Percentiles rank a stretch among this genome's conserved stretches.
These are phyloP conservation scores for Apoda limacodes DNA, from an alignment of 2,888 invertebrate species.

Conservation along the genomic window DNA sequence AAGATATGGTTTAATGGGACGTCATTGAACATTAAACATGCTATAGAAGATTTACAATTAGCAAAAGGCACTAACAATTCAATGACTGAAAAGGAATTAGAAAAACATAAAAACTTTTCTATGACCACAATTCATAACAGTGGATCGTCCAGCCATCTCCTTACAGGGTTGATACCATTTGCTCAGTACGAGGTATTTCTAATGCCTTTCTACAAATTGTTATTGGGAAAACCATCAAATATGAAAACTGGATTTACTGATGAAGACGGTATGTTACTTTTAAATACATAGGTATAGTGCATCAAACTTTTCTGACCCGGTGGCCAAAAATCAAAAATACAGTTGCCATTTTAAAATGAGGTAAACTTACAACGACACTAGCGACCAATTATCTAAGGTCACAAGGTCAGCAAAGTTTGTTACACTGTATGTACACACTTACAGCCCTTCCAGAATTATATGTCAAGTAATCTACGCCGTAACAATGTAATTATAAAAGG, in stretches of 20 bases:
- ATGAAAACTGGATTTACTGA: constrained; percentile 85
- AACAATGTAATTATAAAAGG: no score
- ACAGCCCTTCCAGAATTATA: no score
- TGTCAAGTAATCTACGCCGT: no score
- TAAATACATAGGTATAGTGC: no score
- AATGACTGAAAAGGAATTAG: constrained; percentile 42
- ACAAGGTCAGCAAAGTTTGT: no score
- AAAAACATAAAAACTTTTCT: constrained; percentile 69
- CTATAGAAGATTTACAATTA: constrained; percentile 37
- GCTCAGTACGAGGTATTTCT: constrained; percentile 94
- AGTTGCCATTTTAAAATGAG: no score
- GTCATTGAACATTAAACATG: constrained; percentile 43
- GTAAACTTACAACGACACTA: no score
- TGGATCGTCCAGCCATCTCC: constrained; percentile 78
- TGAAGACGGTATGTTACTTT: constrained; percentile 88
- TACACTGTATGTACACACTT: no score
- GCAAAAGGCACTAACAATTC: constrained; percentile 37
- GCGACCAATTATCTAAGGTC: no score
- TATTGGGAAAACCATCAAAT: constrained; percentile 94
- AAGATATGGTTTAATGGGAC: constrained; percentile 72
- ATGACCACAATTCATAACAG: constrained; percentile 79
- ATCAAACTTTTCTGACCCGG: no score
- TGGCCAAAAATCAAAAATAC: no score
- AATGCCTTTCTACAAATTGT: constrained; percentile 87
- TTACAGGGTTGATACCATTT: constrained; percentile 84